Conservation (phyloP, 2,888 invertebrate species). For the Cheilosia vernalis region DNA sequence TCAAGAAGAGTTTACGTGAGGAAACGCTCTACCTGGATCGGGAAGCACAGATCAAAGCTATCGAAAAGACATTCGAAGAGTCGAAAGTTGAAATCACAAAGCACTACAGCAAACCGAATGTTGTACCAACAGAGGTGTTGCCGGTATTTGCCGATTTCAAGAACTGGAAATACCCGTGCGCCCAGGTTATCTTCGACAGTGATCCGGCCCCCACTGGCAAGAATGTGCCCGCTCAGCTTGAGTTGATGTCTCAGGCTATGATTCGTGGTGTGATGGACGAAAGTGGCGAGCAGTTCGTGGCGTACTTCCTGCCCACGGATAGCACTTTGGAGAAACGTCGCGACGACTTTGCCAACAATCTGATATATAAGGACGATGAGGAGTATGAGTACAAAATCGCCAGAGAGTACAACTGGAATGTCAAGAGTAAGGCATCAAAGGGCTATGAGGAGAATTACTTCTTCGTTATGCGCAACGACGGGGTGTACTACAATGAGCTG, state of each 20-base stretch:
- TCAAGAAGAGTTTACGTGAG: constrained; percentile 96
- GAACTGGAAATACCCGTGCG: constrained; percentile 99
- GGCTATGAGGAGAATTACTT: constrained; percentile 99
- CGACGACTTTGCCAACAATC: constrained; percentile 89
- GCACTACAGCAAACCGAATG: constrained; percentile 98
- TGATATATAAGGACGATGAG: constrained; percentile 94
- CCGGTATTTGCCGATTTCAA: constrained; percentile 97
- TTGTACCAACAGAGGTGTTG: constrained; percentile 94
- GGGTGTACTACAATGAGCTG: constrained; percentile 96
- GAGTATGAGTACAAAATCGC: constrained; percentile 99
- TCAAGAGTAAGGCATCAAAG: constrained; percentile 97
- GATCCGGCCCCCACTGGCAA: constrained; percentile 97
- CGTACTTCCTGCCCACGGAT: constrained; percentile 98
- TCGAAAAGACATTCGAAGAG: constrained; percentile 98
- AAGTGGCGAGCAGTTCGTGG: constrained; percentile 99
- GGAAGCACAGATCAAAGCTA: constrained; percentile 98
- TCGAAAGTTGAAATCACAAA: constrained; percentile 92
- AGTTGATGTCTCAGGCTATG: constrained; percentile 99
- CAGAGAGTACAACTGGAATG: constrained; percentile 99
- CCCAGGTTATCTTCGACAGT: constrained; percentile 98
- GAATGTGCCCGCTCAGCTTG: constrained; percentile 93
- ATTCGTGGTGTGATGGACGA: constrained; percentile 99
- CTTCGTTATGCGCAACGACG: constrained; percentile 94
- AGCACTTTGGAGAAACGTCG: constrained; percentile 95
- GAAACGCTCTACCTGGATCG: constrained; percentile 98